Evolutionary conservation across 2,797 vertebrate species (phyloP), one percentile per base, ranked within the genome.

Genomic region (Eutrigla gurnardus): DNA sequence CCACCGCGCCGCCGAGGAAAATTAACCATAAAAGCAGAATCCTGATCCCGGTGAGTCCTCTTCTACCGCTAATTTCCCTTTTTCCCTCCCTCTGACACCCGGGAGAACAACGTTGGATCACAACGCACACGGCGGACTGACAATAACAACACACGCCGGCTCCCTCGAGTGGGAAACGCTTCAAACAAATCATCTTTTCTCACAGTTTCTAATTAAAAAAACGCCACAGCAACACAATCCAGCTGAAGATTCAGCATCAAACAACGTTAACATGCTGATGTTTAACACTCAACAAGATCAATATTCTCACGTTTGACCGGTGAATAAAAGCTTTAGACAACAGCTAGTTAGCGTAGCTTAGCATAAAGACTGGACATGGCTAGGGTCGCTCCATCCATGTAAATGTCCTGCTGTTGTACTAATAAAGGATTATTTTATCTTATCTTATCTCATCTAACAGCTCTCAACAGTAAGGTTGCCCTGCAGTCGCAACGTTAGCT

Each of bases 1-100:
- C 76, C 6, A 59, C 69, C 70, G 85, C 84, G 86, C 81, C 85
- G 84, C 88, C 25, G 87, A 71, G 84, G 81, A 81, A 85, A 88
- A 90, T 90, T 81, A 89, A 85, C 71, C 71, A 65, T 46, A 80
- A 76, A 77, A 73, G 75, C 82, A 83, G 72, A 81, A 60, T 58
- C 65, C 0, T 0, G 5, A 55, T 89, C 86, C 84, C 70, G 10
- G 78, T 45, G 85, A 45, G 60, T 78, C 66, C 78, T 35, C 45
- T 33, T 85, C 68, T 55, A 76, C 79, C 53, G 59, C 75, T 65
- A 78, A 77, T 47, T 70, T 73, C 73, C 69, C 65, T 62, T 70
- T 37, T 25, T 25, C 25, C 59, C 70, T 73, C 60, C 73, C 58
- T 68, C 74, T 64, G 70, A 86, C 36, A 10, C 58, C 65, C 58